phyloP scores from a whole-genome alignment of 2,888 invertebrate species.

The Chloromyia formosa region DNA sequence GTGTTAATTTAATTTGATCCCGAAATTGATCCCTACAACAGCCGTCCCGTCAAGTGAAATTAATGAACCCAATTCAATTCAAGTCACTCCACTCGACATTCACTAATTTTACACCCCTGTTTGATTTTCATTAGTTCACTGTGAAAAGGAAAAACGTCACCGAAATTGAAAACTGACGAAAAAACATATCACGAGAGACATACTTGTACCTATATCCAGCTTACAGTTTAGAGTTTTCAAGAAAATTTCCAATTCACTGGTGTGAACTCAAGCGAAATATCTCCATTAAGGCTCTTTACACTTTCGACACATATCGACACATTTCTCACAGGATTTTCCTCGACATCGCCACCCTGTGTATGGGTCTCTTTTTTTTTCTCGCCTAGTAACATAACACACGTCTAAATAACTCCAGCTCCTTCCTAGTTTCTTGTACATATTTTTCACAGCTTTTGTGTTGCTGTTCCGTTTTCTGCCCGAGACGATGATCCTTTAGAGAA shows the following conservation, averaged over 20 bases:
- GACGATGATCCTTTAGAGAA: not conserved
- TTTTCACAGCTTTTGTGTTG: not conserved
- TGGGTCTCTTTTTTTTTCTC: too few relatives aligned
- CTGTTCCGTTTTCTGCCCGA: too few relatives aligned
- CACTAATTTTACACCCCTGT: not conserved
- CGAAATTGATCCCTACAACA: not conserved
- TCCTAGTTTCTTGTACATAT: not conserved
- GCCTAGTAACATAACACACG: not conserved
- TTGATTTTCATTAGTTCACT: not conserved
- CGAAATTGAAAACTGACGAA: too few relatives aligned
- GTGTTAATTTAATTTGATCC: not conserved
- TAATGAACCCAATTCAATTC: not conserved
- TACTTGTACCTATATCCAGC: not conserved
- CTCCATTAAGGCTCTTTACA: conserved; percentile 39
- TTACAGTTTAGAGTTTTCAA: conserved; percentile 8
- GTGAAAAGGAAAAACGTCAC: not conserved
- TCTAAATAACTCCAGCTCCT: not conserved
- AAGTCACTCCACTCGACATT: not conserved
- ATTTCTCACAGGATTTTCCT: conserved; percentile 15
- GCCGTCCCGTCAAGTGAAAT: not conserved
- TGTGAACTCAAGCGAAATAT: conserved; percentile 32
- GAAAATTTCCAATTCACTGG: conserved; percentile 19
- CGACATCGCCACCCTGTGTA: too few relatives aligned
- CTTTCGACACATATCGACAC: conserved; percentile 22
- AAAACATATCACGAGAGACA: too few relatives aligned